These are phyloP conservation scores for Cyanoderma ruficeps DNA, from an alignment of 2,113 vertebrate genomes.

Conservation along the genomic window DNA sequence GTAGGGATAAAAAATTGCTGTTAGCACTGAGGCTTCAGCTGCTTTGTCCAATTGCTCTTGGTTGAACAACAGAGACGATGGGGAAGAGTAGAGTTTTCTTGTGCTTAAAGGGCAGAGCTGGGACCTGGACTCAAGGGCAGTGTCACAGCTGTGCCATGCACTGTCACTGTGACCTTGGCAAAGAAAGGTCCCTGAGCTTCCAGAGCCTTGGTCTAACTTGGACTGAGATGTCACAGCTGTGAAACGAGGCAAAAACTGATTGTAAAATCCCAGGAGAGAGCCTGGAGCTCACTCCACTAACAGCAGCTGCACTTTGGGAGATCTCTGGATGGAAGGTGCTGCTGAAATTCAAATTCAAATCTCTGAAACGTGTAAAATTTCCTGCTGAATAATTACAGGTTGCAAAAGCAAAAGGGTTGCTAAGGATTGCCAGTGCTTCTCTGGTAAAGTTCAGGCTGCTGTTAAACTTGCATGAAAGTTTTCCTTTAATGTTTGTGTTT, in stretches of 20 bases:
- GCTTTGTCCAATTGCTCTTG: background rate
- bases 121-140: background rate
- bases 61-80: background rate
- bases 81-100: background rate
- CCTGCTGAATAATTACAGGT: background rate
- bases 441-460: background rate
- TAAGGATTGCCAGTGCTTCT: background rate
- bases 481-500: background rate
- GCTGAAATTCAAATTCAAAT: background rate
- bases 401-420: background rate
- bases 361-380: background rate
- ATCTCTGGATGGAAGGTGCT: background rate
- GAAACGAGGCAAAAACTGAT: background rate
- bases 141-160: background rate
- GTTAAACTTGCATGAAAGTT: background rate
- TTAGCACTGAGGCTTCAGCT: background rate
- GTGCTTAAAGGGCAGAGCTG: background rate
- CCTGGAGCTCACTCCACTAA: background rate
- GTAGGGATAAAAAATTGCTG: background rate
- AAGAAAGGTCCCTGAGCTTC: background rate
- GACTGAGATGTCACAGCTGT: background rate
- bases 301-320: rapidly evolving
- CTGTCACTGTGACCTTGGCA: background rate
- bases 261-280: background rate
- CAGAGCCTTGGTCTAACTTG: background rate